A percentile compares a stretch with the other conserved stretches of the same genome.
These are phyloP conservation scores for Canis aureus DNA, from an alignment of 2,113 vertebrate species.

Conservation along the genomic window DNA sequence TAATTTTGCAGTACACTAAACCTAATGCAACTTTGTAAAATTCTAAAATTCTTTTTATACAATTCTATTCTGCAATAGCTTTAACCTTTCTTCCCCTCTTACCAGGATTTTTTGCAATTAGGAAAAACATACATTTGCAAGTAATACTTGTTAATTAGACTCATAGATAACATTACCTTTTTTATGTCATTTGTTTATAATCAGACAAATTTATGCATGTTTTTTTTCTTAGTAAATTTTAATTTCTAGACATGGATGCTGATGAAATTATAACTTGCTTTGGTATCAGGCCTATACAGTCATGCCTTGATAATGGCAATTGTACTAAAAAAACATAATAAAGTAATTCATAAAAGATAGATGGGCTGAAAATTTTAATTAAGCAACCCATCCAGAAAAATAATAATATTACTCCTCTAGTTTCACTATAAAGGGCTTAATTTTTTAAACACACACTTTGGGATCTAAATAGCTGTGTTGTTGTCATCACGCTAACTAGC, in stretches of 20 bases:
- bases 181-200: neutral
- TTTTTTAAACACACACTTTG: neutral
- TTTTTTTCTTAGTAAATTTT: neutral
- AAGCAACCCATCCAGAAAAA: neutral
- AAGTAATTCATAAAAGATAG: neutral
- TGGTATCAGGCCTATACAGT: neutral
- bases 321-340: neutral
- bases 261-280: neutral
- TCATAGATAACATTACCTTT: neutral
- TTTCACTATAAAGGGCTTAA: neutral
- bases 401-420: neutral
- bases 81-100: neutral
- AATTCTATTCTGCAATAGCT: neutral
- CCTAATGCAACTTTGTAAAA: neutral
- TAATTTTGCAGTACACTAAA: slow-evolving; percentile 77
- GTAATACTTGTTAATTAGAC: neutral
- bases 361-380: neutral
- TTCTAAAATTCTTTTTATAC: neutral
- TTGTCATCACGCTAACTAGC: neutral
- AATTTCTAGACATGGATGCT: neutral
- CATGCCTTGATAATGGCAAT: neutral
- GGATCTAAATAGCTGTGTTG: neutral
- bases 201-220: neutral
- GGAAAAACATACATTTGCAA: neutral
- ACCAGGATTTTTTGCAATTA: neutral